Evolutionary conservation across 2,888 invertebrate genomes (phyloP).

Genomic region (Gnatocerus cornutus): DNA sequence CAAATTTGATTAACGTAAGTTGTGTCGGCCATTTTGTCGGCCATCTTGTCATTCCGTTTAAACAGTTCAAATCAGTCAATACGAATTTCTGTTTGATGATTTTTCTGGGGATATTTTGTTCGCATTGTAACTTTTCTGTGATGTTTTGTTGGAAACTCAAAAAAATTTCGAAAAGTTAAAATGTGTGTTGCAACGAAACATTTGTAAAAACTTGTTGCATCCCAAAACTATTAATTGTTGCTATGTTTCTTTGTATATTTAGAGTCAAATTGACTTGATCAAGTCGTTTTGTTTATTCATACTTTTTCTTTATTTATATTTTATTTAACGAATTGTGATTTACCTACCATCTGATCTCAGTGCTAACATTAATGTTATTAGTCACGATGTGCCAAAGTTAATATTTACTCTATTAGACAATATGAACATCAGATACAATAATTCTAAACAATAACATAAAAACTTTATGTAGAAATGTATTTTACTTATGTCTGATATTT

Average conservation of each 20-base stretch:
- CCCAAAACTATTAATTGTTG: constrained; percentile 43
- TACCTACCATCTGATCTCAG: constrained; percentile 53
- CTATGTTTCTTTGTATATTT: constrained; percentile 26
- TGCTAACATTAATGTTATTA: constrained; percentile 44
- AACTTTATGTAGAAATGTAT: constrained; percentile 41
- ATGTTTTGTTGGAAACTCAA: constrained; percentile 46
- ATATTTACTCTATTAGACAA: constrained; percentile 61
- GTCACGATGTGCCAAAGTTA: constrained; percentile 60
- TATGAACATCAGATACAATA: constrained; percentile 64
- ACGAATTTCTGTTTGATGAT: too few relatives aligned
- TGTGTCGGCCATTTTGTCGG: constrained; percentile 13
- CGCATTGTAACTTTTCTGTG: constrained; percentile 44
- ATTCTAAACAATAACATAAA: constrained; percentile 61
- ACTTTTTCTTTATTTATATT: neutral
- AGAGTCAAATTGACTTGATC: too few relatives aligned
- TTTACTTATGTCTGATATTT: constrained; percentile 16
- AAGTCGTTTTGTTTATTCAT: neutral
- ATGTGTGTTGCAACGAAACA: constrained; percentile 43
- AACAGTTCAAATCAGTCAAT: constrained; percentile 3
- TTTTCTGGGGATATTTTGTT: constrained; percentile 38
- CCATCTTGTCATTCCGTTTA: constrained; percentile 30
- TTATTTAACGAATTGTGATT: constrained; percentile 47
- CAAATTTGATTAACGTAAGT: constrained; percentile 35
- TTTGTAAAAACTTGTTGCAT: constrained; percentile 53
- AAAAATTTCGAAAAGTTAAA: constrained; percentile 48